Base-by-base conservation (phyloP, 2,888 invertebrate genomes). In the Arge pagana region DNA sequence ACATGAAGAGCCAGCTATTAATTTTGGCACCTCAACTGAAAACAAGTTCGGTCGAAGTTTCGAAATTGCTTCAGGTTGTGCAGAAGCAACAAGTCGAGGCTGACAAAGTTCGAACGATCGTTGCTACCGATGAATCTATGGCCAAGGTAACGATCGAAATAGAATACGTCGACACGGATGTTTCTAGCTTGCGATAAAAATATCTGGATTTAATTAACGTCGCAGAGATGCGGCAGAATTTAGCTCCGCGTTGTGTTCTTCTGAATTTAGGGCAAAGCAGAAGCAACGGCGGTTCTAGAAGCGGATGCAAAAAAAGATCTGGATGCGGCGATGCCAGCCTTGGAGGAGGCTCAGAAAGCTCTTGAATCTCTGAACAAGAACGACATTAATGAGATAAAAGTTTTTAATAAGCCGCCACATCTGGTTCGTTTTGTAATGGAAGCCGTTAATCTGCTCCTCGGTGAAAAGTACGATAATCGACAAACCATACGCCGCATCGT, bases 401-500 rank as follows among this genome's bases (percentile, higher is more conserved):
- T 91, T 0, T 94, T 94, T 71, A 87, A 88, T 60, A 92, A 93
- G 66, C 95, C 95, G 0, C 95, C 96, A 0, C 83, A 85, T 13
- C 78, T 95, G 6, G 94, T 96, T 4, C 85, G 86, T 56, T 91
- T 90, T 62, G 94, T 94, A 3, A 92, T 96, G 93, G 95, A 96
- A 76, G 88, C 94, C 6, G 89, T 96, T 7, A 93, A 93, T 75
- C 83, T 94, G 55, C 80, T 96, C 0, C 76, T 95, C 6, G 88
- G 87, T 3, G 82, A 85, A 52, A 94, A 94, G 93, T 92, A 76
- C 78, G 82, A 78, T 16, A 30, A 40, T 24, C 15, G 13, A 26
- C 8, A 26, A 26, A 10, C 23, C n/a, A 10, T 21, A 26, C 16
- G 13, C 6, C 37, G 19, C 21, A 50, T 33, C 15, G 49, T 35